These are phyloP conservation scores for Caenorhabditis panamensis DNA, from an alignment of 2,888 invertebrate genomes.

Conservation along the genomic window DNA sequence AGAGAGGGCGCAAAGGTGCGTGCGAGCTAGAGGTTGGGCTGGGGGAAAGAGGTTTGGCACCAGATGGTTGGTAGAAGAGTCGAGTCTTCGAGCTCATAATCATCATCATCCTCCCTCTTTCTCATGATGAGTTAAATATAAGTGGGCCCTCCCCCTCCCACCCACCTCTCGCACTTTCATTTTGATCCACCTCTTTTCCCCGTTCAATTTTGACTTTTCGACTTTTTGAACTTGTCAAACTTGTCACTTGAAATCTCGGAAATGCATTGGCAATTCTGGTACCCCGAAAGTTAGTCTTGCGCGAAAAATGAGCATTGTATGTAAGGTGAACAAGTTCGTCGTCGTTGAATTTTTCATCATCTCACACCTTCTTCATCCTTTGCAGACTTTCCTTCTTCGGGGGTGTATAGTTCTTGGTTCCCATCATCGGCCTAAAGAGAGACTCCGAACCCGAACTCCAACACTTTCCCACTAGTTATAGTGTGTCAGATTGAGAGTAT, in stretches of 20 bases:
- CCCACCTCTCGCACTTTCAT: background rate
- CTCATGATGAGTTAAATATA: slow-evolving; percentile 61
- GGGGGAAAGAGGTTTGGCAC: slow-evolving; percentile 32
- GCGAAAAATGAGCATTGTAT: slow-evolving; percentile 52
- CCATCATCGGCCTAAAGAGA: slow-evolving; percentile 20
- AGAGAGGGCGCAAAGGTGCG: slow-evolving; percentile 47
- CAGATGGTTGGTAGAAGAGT: slow-evolving; percentile 47
- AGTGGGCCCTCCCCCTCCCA: slow-evolving; percentile 7
- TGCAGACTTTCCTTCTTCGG: background rate
- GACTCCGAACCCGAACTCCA: background rate
- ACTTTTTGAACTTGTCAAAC: background rate
- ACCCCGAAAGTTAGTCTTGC: slow-evolving; percentile 36
- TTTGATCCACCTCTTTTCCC: background rate
- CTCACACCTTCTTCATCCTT: slow-evolving; percentile 11
- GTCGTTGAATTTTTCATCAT: slow-evolving; percentile 48
- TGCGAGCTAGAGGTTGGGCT: slow-evolving; percentile 7
- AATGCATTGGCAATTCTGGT: slow-evolving; percentile 40
- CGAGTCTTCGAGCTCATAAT: slow-evolving; percentile 18
- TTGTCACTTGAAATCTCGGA: slow-evolving; percentile 9
- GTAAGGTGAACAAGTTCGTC: slow-evolving; percentile 54
- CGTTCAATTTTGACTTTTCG: background rate
- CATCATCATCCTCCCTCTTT: slow-evolving; percentile 39
- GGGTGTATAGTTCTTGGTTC: slow-evolving; percentile 2
- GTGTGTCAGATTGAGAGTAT: slow-evolving; percentile 58
- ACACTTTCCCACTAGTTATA: slow-evolving; percentile 48